phyloP scores from a whole-genome alignment of 1,140 invertebrate genomes.

The Cydia amplana region DNA sequence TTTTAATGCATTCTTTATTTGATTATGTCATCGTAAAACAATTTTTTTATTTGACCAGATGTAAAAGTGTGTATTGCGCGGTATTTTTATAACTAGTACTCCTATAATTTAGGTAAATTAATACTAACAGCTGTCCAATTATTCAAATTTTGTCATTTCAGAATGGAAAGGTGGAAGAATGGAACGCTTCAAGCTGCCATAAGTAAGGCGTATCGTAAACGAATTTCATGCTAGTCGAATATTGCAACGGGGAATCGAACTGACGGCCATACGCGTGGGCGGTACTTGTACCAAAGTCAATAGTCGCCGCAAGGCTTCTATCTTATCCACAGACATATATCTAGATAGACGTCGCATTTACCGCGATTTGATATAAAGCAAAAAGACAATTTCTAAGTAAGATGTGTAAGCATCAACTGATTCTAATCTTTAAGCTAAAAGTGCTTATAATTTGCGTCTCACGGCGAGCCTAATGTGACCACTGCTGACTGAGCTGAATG shows the following conservation, averaged over 20 bases:
- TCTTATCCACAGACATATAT: constrained; percentile 35
- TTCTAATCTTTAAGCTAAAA: background rate
- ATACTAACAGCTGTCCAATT: background rate
- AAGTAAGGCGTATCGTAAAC: constrained; percentile 52
- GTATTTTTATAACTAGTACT: no score
- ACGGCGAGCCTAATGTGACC: background rate
- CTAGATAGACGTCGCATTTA: background rate
- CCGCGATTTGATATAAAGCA: background rate
- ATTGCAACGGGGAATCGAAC: constrained; percentile 68
- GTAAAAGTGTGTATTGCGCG: no score
- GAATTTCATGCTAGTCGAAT: constrained; percentile 77
- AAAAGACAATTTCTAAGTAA: background rate
- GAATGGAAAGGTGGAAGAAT: constrained; percentile 32
- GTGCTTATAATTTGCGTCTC: background rate
- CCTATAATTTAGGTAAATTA: no score
- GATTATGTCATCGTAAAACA: no score
- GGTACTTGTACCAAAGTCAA: constrained; percentile 67
- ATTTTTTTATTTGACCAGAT: no score
- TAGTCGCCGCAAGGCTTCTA: constrained; percentile 39
- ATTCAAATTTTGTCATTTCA: constrained; percentile 39
- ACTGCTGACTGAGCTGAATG: background rate
- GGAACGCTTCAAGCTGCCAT: constrained; percentile 36
- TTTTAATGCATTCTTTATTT: no score
- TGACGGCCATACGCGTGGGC: constrained; percentile 64
- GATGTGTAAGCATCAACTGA: background rate